Evolutionary conservation across 2,797 vertebrate species (phyloP), one percentile per base, ranked within the genome.

Genomic region (Scleropages formosus): DNA sequence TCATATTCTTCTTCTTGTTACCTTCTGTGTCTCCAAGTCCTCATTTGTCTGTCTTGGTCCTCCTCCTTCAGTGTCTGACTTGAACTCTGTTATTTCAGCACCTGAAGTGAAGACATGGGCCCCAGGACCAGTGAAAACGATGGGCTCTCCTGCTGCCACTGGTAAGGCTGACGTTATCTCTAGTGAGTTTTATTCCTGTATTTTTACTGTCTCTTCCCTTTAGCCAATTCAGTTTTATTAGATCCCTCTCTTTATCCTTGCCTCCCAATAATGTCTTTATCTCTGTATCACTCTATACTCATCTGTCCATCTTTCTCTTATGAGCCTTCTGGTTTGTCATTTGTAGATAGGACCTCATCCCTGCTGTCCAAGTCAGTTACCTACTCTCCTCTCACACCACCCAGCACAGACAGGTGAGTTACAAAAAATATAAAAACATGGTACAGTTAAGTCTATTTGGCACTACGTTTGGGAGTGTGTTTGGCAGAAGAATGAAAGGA

Each of bases 311-410:
- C 12, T 58, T 49, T 59, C n/a, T 20, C 49, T 67, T 31, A 59
- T 51, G 75, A 46, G 16, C 22, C 58, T 27, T 24, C 58, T 75
- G 74, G 31, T 18, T 0, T 53, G 31, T 60, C 26, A 20, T 75
- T 15, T 78, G 39, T 80, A 95, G 95, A 95, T 46, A 94, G 87
- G 78, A 78, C 56, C n/a, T 80, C 83, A 82, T 89, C 89, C 6
- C 67, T 76, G 61, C 83, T 87, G 0, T 75, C 85, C 15, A 95
- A 93, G 82, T 85, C 92, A 20, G 86, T 89, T 75, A 89, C 92
- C 4, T 84, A 93, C 72, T 84, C 86, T 13, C 91, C 85, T 61
- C 83, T 89, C 0, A 85, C 64, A n/a, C 83, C 85, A 27, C 79
- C 86, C 51, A 86, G 89, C 27, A 78, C 75, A 62, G 87, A 89